Base-by-base conservation (phyloP, 2,888 invertebrate genomes). In the Diloba caeruleocephala region DNA sequence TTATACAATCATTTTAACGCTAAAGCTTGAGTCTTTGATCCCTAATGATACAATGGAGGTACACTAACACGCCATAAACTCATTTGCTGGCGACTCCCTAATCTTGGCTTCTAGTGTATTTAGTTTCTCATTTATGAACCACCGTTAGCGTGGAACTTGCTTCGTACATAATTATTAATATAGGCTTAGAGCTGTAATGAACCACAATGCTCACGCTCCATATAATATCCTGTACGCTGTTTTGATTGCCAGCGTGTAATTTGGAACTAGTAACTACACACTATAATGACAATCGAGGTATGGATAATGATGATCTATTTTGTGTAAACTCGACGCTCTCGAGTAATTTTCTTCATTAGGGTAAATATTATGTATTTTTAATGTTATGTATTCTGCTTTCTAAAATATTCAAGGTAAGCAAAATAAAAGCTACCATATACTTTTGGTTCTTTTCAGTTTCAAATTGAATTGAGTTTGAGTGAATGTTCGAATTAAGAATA, bases 1-100 rank as follows among this genome's bases (percentile, higher is more conserved):
- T 66, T 64, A 67, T 49, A 64, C 70, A 76, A 76, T 71, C 70
- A 64, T 69, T 76, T 74, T 75, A 74, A 75, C 71, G 58, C 62
- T 70, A 72, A 79, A 71, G 69, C 71, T 64, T 54, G 43, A 73
- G 74, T 75, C 68, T 81, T 74, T 79, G 80, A 84, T 81, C 78
- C 74, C 51, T 82, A 85, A 85, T 82, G 77, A 81, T 76, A 79
- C 79, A 77, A 79, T 78, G 75, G 75, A 70, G 79, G 78, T 78
- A 76, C 76, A 81, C 78, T 81, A 85, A 82, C 90, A 90, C 90
- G 90, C 90, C 66, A 90, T 89, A 88, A 89, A 84, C 87, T 88
- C 88, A 89, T 91, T 91, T 88, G 78, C 77, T 70, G 79, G 78
- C 71, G 79, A 77, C 76, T 78, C 79, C 79, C 80, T 83, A 89